These are phyloP conservation scores for Chromobotia macracanthus DNA, from an alignment of 2,797 vertebrate genomes.

Conservation along the genomic window DNA sequence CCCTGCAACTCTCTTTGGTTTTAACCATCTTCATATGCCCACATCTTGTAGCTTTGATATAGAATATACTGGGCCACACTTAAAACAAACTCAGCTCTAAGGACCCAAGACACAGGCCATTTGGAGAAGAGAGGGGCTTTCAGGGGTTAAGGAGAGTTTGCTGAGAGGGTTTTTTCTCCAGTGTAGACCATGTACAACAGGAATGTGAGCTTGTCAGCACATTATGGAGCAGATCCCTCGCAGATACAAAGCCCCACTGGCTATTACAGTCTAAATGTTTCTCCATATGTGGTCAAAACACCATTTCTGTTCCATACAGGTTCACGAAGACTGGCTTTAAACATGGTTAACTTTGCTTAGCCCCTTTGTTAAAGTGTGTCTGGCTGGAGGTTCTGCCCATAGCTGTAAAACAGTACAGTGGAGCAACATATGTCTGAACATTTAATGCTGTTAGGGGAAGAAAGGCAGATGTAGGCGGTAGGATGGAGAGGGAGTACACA, in stretches of 20 bases:
- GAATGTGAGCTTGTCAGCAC: constrained; percentile 55
- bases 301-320: background rate
- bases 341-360: constrained; percentile 27
- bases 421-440: constrained; percentile 54
- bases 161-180: constrained; percentile 31
- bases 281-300: constrained; percentile 17
- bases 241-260: constrained; percentile 7
- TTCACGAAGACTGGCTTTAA: constrained; percentile 6
- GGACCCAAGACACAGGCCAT: constrained; percentile 41
- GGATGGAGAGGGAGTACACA: constrained; percentile 38
- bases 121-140: constrained; percentile 38
- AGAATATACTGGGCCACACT: constrained; percentile 55
- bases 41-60: constrained; percentile 55
- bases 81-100: constrained; percentile 51
- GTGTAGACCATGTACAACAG: constrained; percentile 36
- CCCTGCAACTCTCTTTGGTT: constrained; percentile 41
- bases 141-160: constrained; percentile 26
- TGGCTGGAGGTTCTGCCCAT: constrained; percentile 32
- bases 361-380: constrained; percentile 15
- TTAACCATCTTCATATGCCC: constrained; percentile 58
- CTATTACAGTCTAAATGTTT: constrained; percentile 28
- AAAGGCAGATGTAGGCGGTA: constrained; percentile 43
- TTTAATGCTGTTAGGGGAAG: constrained; percentile 57
- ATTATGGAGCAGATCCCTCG: constrained; percentile 25
- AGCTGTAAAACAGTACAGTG: constrained; percentile 45